These are phyloP conservation scores for Fukomys damarensis DNA, from an alignment of 2,113 vertebrate genomes.

Conservation along the genomic window DNA sequence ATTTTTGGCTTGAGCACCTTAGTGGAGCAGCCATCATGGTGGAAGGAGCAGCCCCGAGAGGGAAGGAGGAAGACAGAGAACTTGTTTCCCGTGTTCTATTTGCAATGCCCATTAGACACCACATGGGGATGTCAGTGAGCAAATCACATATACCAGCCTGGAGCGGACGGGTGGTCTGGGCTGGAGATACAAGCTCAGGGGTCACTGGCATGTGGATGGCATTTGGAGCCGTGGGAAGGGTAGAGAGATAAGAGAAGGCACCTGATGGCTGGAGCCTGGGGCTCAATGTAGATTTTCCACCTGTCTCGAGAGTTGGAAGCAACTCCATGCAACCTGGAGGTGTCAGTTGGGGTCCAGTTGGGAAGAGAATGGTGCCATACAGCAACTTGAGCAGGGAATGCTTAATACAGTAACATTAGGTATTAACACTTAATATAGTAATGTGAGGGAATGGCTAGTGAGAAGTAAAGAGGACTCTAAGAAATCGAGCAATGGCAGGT, in stretches of 20 bases:
- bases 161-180: neutral
- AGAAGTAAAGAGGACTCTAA: neutral
- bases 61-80: neutral
- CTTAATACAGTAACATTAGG: neutral
- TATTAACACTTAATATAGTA: neutral
- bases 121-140: neutral
- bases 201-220: no score
- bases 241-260: neutral
- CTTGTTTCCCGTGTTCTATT: neutral
- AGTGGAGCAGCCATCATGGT: neutral
- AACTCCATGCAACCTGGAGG: neutral
- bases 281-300: neutral
- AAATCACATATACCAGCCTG: neutral
- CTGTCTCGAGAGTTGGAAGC: neutral
- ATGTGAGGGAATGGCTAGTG: neutral
- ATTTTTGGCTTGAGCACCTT: neutral
- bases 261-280: neutral
- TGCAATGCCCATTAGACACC: neutral
- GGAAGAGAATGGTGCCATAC: neutral
- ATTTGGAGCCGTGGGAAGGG: neutral
- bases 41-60: neutral
- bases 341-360: neutral
- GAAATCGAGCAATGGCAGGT: neutral
- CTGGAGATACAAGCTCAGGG: neutral
- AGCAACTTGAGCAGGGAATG: neutral